Evolutionary conservation across 2,888 invertebrate genomes (phyloP), one percentile per base, ranked within the genome.

Genomic region (Charanyca ferruginea): DNA sequence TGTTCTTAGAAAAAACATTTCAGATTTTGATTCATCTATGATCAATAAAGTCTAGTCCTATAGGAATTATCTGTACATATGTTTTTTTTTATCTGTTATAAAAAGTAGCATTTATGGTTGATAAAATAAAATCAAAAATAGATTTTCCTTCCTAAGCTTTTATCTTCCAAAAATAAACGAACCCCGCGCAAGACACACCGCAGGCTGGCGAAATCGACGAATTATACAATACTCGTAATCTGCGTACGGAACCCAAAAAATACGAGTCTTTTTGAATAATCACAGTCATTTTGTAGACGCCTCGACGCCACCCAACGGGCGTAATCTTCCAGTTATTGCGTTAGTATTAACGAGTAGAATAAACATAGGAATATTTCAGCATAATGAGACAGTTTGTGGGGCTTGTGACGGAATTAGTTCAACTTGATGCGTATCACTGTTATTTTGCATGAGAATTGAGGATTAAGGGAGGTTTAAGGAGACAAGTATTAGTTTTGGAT

Each of bases 311-410:
- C 83, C 80, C 83, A 77, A 68, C 69, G 80, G 71, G 83, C 84
- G 87, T 89, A 90, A 91, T 91, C 90, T 89, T 85, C 83, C 69
- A 87, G 85, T 89, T 89, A 89, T 88, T 84, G 85, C 87, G 85
- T 86, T 84, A 84, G 85, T 87, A 89, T 88, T 87, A 87, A 87
- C 84, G 90, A 86, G 81, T 81, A 84, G 83, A 90, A 90, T 89
- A 90, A 90, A 89, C 89, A 88, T 89, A 80, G 83, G 81, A 85
- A 87, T 84, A 79, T 84, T 86, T 85, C 81, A 81, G 76, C 74
- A 79, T 86, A 85, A 87, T 85, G 81, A 87, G 81, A 67, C 72
- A 69, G 79, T 83, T 79, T 80, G 77, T 73, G 78, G 61, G 71
- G 77, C 75, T 72, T 80, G 80, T 69, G 79, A 82, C 64, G 59